Evolutionary conservation across 1,140 invertebrate genomes (phyloP), one percentile per base, ranked within the genome.

Genomic region (Agrypnia vestita): DNA sequence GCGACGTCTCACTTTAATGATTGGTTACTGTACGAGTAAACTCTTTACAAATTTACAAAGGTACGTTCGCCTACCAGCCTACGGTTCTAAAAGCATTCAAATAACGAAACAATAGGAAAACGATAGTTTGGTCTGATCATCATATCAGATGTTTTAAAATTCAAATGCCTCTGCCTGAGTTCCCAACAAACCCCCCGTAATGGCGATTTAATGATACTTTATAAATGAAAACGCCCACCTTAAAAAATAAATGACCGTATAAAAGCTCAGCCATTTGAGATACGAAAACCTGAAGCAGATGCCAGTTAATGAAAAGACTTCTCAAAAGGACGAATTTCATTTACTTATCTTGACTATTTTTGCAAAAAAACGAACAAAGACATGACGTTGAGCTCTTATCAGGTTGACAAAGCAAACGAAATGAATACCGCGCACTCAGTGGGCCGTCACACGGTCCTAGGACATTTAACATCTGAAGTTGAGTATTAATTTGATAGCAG

Each of bases 281-380:
- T 43, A 43, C 4, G 21, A 43, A 25, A 64, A 21, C 19, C 61
- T 64, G 61, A 43, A 64, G 35, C 61, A 64, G 61, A 64, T 64
- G 61, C 35, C 61, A n/a, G 61, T 64, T 44, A 64, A 44, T 64
- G 61, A 64, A 64, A 64, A 64, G 61, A 64, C 19, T 64, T 64
- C 61, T 64, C 1, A 25, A 13, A 25, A 64, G 35, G 25, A 44
- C 10, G 25, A 19, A n/a, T 13, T 43, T 35, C 35, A 64, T 64
- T 64, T 43, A 64, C 61, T 64, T 64, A 64, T 64, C 61, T 64
- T 64, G 19, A 51, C 1, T 51, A 51, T 15, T 51, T 51, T 51
- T 3, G n/a, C n/a, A 51, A 51, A 51, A 35, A 35, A 51, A 15
- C n/a, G n/a, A 51, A 51, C 49, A 35, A 15, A 15, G 49, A 51